A percentile compares a stretch with the other conserved stretches of the same genome.
Evolutionary conservation across 2,797 vertebrate species (phyloP).

Genomic region (Anguilla obscura): DNA sequence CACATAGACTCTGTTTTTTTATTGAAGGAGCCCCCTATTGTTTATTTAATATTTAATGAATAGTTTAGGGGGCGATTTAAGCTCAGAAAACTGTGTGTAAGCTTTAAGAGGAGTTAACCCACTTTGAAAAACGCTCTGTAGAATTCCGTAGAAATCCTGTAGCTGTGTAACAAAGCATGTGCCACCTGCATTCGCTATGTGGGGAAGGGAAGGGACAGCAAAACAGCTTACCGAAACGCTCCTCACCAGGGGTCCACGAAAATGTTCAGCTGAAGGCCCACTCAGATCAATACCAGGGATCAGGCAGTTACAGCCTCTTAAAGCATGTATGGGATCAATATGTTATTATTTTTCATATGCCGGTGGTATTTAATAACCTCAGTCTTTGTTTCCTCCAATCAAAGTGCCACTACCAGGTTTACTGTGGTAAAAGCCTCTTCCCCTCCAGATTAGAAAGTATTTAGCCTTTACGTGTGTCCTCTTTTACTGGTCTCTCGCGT

Average conservation of each 20-base stretch:
- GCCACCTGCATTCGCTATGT: not conserved
- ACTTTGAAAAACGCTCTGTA: not conserved
- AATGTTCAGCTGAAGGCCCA: conserved; percentile 55
- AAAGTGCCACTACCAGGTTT: conserved; percentile 61
- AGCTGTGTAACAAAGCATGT: not conserved
- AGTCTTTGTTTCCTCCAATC: conserved; percentile 71
- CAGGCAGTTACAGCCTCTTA: conserved; percentile 75
- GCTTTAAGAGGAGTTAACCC: conserved; percentile 1
- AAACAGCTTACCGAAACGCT: conserved; percentile 38
- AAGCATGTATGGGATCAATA: conserved; percentile 74
- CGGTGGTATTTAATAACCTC: conserved; percentile 80
- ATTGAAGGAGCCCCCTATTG: not conserved
- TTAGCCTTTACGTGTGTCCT: conserved; percentile 10
- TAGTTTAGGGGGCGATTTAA: not conserved
- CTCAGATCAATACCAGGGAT: conserved; percentile 76
- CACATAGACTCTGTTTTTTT: not conserved
- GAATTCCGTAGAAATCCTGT: not conserved
- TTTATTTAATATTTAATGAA: not conserved
- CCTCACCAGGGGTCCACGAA: conserved; percentile 69
- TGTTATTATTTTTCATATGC: conserved; percentile 84
- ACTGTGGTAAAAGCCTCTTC: conserved; percentile 34
- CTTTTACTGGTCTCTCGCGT: not conserved
- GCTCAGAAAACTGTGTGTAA: not conserved
- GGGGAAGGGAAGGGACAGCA: not conserved
- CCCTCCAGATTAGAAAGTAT: conserved; percentile 45